These are phyloP conservation scores for Armadillidium nasatum DNA, from an alignment of 1,140 invertebrate genomes.

Conservation along the genomic window DNA sequence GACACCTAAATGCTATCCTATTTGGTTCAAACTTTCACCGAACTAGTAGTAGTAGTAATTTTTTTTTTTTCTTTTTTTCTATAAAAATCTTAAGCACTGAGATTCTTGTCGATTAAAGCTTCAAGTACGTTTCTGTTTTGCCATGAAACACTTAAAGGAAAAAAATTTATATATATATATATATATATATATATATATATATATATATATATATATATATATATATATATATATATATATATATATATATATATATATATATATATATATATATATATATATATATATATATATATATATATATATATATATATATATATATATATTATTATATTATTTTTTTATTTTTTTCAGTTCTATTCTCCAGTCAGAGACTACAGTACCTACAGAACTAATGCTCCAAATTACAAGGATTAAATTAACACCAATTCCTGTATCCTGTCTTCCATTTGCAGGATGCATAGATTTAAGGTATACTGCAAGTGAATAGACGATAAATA, in stretches of 20 bases:
- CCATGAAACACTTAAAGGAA: too few species aligned
- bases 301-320: slow-evolving; percentile 18
- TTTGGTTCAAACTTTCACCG: too few species aligned
- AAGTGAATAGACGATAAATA: too few species aligned
- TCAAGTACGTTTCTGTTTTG: too few species aligned
- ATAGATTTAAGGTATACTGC: too few species aligned
- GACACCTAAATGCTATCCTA: too few species aligned
- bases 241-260: background rate
- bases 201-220: background rate
- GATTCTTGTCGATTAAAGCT: too few species aligned
- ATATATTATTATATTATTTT: background rate
- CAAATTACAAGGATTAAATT: background rate
- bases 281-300: background rate
- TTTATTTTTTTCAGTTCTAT: background rate
- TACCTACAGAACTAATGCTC: background rate
- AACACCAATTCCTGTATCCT: too few species aligned
- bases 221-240: background rate
- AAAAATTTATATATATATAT: background rate
- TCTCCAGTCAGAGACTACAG: background rate
- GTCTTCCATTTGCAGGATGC: too few species aligned
- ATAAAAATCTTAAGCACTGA: too few species aligned
- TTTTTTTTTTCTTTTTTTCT: too few species aligned
- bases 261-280: background rate
- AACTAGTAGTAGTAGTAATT: too few species aligned
- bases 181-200: slow-evolving; percentile 18